These are phyloP conservation scores for Agrenia bidenticulata DNA, from an alignment of 2,888 invertebrate species.

Conservation along the genomic window DNA sequence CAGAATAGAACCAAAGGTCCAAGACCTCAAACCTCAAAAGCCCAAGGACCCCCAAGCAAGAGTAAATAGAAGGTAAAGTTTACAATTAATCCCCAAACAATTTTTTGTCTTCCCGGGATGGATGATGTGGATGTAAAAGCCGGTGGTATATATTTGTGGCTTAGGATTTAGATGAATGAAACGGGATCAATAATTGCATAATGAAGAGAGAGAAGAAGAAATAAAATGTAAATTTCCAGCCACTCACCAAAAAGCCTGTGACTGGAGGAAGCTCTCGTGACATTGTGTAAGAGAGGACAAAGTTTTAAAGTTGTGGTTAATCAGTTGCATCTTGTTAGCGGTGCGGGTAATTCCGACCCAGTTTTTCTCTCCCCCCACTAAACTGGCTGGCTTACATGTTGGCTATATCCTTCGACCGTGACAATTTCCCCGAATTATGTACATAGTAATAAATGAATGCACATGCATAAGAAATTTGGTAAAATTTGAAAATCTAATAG, in stretches of 20 bases:
- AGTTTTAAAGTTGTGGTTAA: conserved; percentile 5
- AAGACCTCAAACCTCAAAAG: too few species aligned
- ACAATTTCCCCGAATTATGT: conserved; percentile 51
- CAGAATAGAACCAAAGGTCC: too few species aligned
- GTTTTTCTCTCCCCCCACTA: conserved; percentile 26
- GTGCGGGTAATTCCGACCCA: conserved; percentile 30
- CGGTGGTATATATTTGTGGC: too few species aligned
- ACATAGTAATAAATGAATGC: conserved; percentile 54
- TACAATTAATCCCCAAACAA: too few species aligned
- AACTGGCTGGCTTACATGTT: too few species aligned
- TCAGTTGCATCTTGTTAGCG: conserved; percentile 3
- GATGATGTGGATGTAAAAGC: too few species aligned
- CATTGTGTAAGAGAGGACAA: neutral
- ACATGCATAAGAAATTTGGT: conserved; percentile 53
- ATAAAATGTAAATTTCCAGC: neutral
- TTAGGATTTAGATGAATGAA: too few species aligned
- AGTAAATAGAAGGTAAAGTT: too few species aligned
- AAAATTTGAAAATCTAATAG: conserved; percentile 53
- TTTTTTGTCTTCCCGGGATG: too few species aligned
- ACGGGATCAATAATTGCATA: too few species aligned
- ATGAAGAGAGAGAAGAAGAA: neutral
- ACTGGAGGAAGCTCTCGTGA: neutral
- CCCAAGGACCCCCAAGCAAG: too few species aligned
- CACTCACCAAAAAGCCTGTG: neutral
- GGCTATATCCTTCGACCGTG: conserved; percentile 24